Base-by-base conservation (phyloP, 2,888 invertebrate species). In the Machimus atricapillus region DNA sequence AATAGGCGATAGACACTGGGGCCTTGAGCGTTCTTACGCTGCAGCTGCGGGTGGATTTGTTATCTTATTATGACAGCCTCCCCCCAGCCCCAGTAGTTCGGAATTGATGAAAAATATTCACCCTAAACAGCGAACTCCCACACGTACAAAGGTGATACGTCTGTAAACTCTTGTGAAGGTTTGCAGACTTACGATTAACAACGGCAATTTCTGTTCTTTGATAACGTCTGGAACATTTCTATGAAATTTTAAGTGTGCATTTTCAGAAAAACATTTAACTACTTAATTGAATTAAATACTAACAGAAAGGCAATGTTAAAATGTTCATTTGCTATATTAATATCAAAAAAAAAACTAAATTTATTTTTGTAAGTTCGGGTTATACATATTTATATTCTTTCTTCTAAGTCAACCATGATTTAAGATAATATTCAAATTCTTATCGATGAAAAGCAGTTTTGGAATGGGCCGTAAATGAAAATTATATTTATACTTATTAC, bases 21-120 rank as follows among this genome's bases (percentile, higher is more conserved):
- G 31, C 43, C 14, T 43, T 40, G 34, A 12, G 40, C 1, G 12
- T 12, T 46, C 34, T 12, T 74, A 27, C 7, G 74, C 79, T 86
- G 88, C 87, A 88, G 82, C 78, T 86, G 83, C 56, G 74, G 78
- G 58, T 7, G 88, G 86, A 88, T 87, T 87, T 87, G 86, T 88
- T 88, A 88, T 88, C 88, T 79, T 88, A 85, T 88, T 88, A 85
- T 88, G 87, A 87, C 86, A 66, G 66, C 66, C 66, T 12, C 86
- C 52, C n/a, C 52, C 52, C 52, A 16, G 1, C 52, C n/a, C 73
- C 40, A 82, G 86, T 73, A 52, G 74, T 86, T 87, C 81, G 66
- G 56, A 81, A 76, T 86, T 40, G 77, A 86, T 76, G 82, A 58
- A 83, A 83, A 83, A 87, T 76, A 37, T 19, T 7, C 23, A 40